These are phyloP conservation scores for Nycteola revayana DNA, from an alignment of 2,888 invertebrate species.

Conservation along the genomic window DNA sequence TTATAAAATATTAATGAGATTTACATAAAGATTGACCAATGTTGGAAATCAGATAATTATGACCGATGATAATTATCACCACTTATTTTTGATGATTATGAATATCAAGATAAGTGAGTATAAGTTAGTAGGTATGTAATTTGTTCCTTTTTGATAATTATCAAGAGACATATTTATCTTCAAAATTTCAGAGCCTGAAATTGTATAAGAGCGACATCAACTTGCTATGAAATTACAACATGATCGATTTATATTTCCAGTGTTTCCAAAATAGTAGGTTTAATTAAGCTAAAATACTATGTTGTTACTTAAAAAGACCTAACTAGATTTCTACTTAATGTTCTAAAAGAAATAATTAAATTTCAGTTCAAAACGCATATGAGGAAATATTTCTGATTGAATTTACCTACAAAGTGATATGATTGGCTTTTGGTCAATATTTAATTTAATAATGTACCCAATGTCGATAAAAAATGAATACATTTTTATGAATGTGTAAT, in stretches of 20 bases:
- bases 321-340: conserved; percentile 8
- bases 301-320: conserved; percentile 22
- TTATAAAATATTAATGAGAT: background rate
- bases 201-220: conserved; percentile 3
- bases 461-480: conserved; percentile 57
- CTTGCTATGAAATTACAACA: conserved; percentile 45
- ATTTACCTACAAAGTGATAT: conserved; percentile 31
- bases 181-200: too few relatives aligned
- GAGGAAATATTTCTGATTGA: conserved; percentile 13
- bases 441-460: conserved; percentile 57
- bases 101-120: too few relatives aligned
- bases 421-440: conserved; percentile 32
- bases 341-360: conserved; percentile 11
- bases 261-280: conserved; percentile 35
- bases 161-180: too few relatives aligned
- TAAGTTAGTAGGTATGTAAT: too few relatives aligned
- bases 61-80: too few relatives aligned
- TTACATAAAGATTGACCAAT: background rate
- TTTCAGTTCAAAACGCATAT: conserved; percentile 19
- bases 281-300: conserved; percentile 37
- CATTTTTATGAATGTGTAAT: conserved; percentile 61
- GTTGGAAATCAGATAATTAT: too few relatives aligned
- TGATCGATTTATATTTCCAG: conserved; percentile 27
- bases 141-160: too few relatives aligned
- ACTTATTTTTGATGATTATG: too few relatives aligned